A percentile compares a stretch with the other conserved stretches of the same genome.
These are phyloP conservation scores for Auanema sp. DNA, from an alignment of 2,888 invertebrate genomes.

Conservation along the genomic window DNA sequence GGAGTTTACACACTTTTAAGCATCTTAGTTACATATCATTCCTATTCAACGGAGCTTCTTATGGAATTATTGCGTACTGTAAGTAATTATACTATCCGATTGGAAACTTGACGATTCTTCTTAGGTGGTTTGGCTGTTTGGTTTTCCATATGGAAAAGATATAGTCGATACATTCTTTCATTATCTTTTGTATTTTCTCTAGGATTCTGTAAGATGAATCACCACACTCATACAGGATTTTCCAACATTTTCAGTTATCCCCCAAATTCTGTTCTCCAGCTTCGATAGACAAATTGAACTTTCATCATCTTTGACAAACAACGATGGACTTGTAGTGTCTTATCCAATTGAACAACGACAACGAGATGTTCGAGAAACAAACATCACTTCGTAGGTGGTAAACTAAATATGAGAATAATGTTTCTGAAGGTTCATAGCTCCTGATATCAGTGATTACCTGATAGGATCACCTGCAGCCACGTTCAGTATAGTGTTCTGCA, in stretches of 20 bases:
- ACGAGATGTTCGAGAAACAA: too few relatives aligned
- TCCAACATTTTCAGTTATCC: neutral
- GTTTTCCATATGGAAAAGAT: slow-evolving; percentile 35
- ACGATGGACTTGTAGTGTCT: too few relatives aligned
- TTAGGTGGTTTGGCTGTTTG: slow-evolving; percentile 26
- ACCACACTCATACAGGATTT: neutral
- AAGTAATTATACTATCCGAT: slow-evolving; percentile 10
- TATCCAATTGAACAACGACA: too few relatives aligned
- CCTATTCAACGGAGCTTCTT: slow-evolving; percentile 25
- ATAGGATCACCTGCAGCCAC: neutral
- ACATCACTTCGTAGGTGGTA: too few relatives aligned
- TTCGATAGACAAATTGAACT: neutral
- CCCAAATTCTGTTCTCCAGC: neutral
- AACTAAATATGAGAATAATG: too few relatives aligned
- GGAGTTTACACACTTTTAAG: too few relatives aligned
- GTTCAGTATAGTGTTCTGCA: slow-evolving; percentile 11
- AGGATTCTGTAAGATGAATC: slow-evolving; percentile 18
- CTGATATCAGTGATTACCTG: too few relatives aligned
- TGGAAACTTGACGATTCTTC: neutral
- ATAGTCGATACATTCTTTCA: slow-evolving; percentile 23
- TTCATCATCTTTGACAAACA: too few relatives aligned
- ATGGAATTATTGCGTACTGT: slow-evolving; percentile 18
- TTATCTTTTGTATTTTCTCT: slow-evolving; percentile 25
- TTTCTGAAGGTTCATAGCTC: too few relatives aligned
- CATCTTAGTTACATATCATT: slow-evolving; percentile 1